phyloP scores from a whole-genome alignment of 2,888 invertebrate genomes.

The Ypsolopha sequella region DNA sequence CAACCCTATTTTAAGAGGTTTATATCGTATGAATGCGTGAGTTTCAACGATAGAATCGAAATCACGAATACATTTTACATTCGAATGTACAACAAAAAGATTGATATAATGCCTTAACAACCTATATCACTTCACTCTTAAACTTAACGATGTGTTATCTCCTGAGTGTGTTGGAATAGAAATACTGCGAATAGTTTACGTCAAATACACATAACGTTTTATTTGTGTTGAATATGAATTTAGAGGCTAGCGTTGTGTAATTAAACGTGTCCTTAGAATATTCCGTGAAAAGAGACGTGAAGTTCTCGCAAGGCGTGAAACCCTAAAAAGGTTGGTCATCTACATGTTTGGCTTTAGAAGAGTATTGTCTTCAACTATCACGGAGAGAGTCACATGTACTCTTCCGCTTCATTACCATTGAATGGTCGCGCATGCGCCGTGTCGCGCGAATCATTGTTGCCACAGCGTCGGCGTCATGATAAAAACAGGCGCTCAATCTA shows the following conservation, averaged over 20 bases:
- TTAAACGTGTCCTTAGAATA: background rate
- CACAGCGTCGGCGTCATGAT: constrained; percentile 30
- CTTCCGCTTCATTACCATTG: constrained; percentile 67
- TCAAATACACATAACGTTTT: background rate
- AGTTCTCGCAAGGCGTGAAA: background rate
- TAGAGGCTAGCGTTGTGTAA: background rate
- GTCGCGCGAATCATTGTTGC: constrained; percentile 50
- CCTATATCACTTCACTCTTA: background rate
- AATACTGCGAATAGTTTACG: background rate
- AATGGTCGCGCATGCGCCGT: constrained; percentile 51
- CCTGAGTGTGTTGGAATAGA: background rate
- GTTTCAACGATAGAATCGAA: constrained; percentile 39
- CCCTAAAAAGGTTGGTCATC: background rate
- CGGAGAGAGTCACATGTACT: constrained; percentile 52
- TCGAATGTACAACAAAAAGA: constrained; percentile 18
- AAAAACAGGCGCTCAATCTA: constrained; percentile 42
- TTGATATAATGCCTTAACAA: constrained; percentile 12
- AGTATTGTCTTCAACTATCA: constrained; percentile 9
- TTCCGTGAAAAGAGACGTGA: too few species aligned
- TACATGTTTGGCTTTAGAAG: background rate
- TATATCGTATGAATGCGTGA: constrained; percentile 31
- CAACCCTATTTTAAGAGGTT: constrained; percentile 21
- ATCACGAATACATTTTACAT: constrained; percentile 36
- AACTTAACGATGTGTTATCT: background rate
- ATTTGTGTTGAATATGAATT: background rate